Base-by-base conservation (phyloP, 2,888 invertebrate species). In the Poecilobothrus nobilitatus region DNA sequence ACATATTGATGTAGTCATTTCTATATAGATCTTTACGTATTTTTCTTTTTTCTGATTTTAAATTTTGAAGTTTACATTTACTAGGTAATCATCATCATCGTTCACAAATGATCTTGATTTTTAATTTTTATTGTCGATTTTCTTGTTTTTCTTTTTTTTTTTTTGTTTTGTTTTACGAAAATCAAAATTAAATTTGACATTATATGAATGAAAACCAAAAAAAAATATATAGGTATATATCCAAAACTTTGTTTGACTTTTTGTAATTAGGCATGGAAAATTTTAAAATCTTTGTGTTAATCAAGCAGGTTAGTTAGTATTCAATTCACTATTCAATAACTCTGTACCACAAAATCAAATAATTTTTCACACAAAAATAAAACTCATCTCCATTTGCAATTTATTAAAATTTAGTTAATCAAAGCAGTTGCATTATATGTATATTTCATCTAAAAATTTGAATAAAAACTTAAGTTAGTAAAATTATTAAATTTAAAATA, bases 1-100 rank as follows among this genome's bases (percentile, higher is more conserved):
- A 53, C 53, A 53, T 53, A 53, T 53, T 12, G 53, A 53, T 53
- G n/a, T 53, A 53, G n/a, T 53, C 53, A 53, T 53, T 53, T 53
- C 53, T 53, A 53, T 53, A 53, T 53, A 53, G 53, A 53, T 53
- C 53, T 53, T 53, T 27, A 4, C 27, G 27, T 27, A 27, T 27
- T 27, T 27, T 27, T 27, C 27, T 27, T 27, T 27, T 27, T 27
- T 27, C 27, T 27, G 3, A 27, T 27, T 27, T 27, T 27, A 4
- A 27, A 53, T 53, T 53, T 53, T 53, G 53, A 53, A 53, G 53
- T 53, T 53, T 53, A 53, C 53, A 53, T 53, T 53, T 53, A 53
- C 53, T 53, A 53, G 53, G 18, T 15, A 53, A 53, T 53, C 53
- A 27, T 27, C 27, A 27, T 27, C 27, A 27, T 27, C 27, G 15